Base-by-base conservation (phyloP, 2,113 vertebrate genomes). In the Columba janthina region DNA sequence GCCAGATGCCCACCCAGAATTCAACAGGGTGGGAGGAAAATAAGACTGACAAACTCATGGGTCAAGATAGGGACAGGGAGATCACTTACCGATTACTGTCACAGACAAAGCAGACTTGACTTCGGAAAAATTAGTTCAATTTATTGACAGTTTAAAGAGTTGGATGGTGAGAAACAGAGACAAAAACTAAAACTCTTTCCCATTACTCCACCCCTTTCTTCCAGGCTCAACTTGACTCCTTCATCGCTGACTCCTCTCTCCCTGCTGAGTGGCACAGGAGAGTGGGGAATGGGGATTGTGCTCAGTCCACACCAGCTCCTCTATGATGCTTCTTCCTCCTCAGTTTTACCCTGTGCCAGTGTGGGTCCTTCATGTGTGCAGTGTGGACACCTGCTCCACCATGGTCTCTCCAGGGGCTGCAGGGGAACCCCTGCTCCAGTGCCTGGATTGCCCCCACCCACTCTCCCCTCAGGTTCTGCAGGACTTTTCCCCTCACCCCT, bases 341-440 rank as follows among this genome's bases (percentile, higher is more conserved):
- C 64, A 5, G 10, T 42, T 67, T 34, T 36, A 5, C 14, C 32
- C 19, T 76, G 15, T 19, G 62, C 25, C 42, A 48, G 11, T 0
- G 0, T 16, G 29, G 24, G 15, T 7, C 10, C 29, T 29, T 25
- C 5, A 2, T 17, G 25, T 15, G 2, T 67, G 53, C n/a, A 10
- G 26, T 6, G 29, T n/a, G 42, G 22, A 19, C 13, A 32, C 26
- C 29, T 24, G 15, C 3, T 24, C 25, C 7, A 2, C 4, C 9
- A 2, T 3, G 6, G 13, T 36, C 31, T 44, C 29, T 48, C 15
- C 46, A 29, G 34, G 31, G 31, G 14, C 16, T 88, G 14, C 28
- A 5, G 6, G 6, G 15, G 10, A 34, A 28, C 1, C 36, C 5
- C 26, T 44, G 22, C 56, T 70, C 8, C 0, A 20, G 2, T 2